These are phyloP conservation scores for Hippoglossus stenolepis DNA, from an alignment of 2,113 vertebrate species.

Conservation along the genomic window DNA sequence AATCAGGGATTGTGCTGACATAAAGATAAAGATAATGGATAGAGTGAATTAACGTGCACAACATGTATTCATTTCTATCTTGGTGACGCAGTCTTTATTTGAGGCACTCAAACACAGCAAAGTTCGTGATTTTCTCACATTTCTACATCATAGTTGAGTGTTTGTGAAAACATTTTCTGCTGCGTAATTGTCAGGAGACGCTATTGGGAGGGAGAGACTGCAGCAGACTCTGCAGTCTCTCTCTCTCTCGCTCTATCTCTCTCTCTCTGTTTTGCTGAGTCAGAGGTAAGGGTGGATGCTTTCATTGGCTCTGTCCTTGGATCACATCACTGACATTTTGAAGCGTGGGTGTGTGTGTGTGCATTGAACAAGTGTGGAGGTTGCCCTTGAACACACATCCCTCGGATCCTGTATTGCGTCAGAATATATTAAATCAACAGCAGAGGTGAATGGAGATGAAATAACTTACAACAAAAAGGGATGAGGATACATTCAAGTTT, in stretches of 20 bases:
- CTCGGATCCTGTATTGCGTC: conserved; percentile 58
- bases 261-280: conserved; percentile 68
- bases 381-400: conserved; percentile 69
- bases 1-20: no score
- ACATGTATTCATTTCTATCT: neutral
- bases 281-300: conserved; percentile 75
- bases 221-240: conserved; percentile 40
- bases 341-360: conserved; percentile 33
- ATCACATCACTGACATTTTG: conserved; percentile 60
- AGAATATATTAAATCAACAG: conserved; percentile 57
- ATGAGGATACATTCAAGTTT: neutral
- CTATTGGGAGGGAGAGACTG: conserved; percentile 58
- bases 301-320: conserved; percentile 72
- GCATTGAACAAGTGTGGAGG: conserved; percentile 41
- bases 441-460: neutral
- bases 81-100: conserved; percentile 23
- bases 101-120: neutral
- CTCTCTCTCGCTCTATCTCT: no score
- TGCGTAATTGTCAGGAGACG: conserved; percentile 16
- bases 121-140: neutral
- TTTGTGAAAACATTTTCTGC: conserved; percentile 21
- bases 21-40: no score
- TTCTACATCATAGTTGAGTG: neutral
- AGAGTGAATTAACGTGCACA: no score
- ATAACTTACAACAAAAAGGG: neutral